Conservation (phyloP, 2,888 invertebrate species). For the Sipunculus nudus region DNA sequence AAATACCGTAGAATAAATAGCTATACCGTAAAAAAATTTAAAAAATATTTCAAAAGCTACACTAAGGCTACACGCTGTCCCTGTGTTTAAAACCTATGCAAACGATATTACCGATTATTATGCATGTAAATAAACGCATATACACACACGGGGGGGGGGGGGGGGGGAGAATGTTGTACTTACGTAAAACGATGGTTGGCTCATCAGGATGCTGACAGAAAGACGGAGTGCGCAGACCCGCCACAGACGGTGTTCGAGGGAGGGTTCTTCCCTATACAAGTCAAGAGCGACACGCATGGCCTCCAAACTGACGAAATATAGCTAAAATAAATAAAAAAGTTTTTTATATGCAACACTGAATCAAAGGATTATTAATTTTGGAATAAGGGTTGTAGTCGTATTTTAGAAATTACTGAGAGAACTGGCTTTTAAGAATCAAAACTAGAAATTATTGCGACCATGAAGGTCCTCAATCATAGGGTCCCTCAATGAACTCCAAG, state of each 20-base stretch:
- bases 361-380: too few relatives aligned
- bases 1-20: not conserved
- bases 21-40: too few relatives aligned
- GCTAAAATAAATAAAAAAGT: constrained; percentile 49
- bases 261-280: constrained; percentile 66
- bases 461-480: too few relatives aligned
- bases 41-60: not conserved
- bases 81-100: not conserved
- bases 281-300: constrained; percentile 57
- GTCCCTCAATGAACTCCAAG: too few relatives aligned
- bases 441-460: too few relatives aligned
- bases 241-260: constrained; percentile 73
- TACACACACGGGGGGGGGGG: too few relatives aligned
- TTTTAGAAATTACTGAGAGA: too few relatives aligned
- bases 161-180: not conserved
- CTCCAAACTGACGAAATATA: constrained; percentile 57
- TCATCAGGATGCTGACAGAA: constrained; percentile 70
- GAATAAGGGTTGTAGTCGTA: too few relatives aligned
- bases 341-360: too few relatives aligned
- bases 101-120: not conserved
- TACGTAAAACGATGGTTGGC: constrained; percentile 68
- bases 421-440: too few relatives aligned
- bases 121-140: not conserved
- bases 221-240: constrained; percentile 73
- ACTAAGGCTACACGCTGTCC: not conserved